Evolutionary conservation across 2,888 invertebrate genomes (phyloP).

Genomic region (Cantharis lateralis): DNA sequence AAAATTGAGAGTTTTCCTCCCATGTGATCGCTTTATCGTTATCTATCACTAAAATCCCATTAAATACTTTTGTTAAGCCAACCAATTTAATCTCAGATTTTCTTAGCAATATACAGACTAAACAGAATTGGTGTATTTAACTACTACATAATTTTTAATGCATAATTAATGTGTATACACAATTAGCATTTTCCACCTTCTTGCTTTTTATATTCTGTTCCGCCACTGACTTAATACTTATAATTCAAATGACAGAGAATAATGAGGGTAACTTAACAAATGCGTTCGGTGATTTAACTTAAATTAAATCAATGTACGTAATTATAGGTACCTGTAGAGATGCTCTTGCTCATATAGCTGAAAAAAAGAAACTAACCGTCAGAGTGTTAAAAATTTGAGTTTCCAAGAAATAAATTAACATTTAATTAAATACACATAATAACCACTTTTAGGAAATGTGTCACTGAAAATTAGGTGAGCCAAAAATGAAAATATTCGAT

Average conservation of each 20-base stretch:
- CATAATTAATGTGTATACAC: not conserved
- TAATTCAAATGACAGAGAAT: conserved; percentile 17
- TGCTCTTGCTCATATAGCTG: not conserved
- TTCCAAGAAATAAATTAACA: conserved; percentile 1
- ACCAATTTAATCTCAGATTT: not conserved
- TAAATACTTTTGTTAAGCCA: not conserved
- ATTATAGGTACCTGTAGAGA: conserved; percentile 17
- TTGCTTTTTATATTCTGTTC: not conserved
- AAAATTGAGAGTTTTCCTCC: not conserved
- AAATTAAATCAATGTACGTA: conserved; percentile 16
- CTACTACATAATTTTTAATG: not conserved
- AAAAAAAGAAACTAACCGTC: not conserved
- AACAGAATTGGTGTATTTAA: not conserved
- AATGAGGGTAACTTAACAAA: conserved; percentile 21
- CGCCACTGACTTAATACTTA: not conserved
- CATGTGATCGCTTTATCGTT: not conserved
- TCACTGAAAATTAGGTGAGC: conserved; percentile 13
- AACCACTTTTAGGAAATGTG: not conserved
- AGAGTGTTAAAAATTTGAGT: not conserved
- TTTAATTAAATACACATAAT: not conserved
- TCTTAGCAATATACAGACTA: not conserved
- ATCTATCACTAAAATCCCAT: not conserved
- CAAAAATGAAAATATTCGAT: conserved; percentile 7
- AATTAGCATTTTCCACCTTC: not conserved
- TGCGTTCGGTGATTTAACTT: conserved; percentile 10